These are phyloP conservation scores for Centruroides sculpturatus DNA, from an alignment of 1,140 invertebrate species.

Conservation along the genomic window DNA sequence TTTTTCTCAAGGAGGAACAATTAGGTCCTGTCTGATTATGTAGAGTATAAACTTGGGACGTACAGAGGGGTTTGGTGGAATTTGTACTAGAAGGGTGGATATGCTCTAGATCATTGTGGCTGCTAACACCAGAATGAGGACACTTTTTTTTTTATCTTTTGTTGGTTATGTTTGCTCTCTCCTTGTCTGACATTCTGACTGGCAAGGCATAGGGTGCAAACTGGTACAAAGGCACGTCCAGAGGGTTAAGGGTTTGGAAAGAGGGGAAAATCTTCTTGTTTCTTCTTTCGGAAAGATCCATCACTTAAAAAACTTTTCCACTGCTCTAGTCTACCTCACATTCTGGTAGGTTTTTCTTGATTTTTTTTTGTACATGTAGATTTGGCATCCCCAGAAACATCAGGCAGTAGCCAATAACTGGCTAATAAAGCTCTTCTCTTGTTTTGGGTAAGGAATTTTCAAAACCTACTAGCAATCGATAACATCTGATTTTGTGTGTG, in stretches of 20 bases:
- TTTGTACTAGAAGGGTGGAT: constrained; percentile 9
- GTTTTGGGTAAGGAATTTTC: background rate
- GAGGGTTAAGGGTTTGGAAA: background rate
- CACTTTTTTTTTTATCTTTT: too few relatives aligned
- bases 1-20: too few relatives aligned
- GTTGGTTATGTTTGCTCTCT: background rate
- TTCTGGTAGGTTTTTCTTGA: background rate
- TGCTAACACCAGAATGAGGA: constrained; percentile 1
- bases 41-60: too few relatives aligned
- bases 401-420: background rate
- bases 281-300: background rate
- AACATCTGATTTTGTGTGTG: constrained; percentile 13
- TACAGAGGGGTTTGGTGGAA: background rate
- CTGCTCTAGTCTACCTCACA: background rate
- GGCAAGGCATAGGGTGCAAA: constrained; percentile 6
- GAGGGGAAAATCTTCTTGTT: background rate
- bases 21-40: too few relatives aligned
- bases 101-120: constrained; percentile 3
- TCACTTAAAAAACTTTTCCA: constrained; percentile 2
- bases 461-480: constrained; percentile 11
- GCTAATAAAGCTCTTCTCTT: background rate
- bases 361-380: background rate
- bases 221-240: background rate
- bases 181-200: background rate
- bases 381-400: background rate